phyloP scores from a whole-genome alignment of 2,113 vertebrate genomes.

The Heterotis niloticus region DNA sequence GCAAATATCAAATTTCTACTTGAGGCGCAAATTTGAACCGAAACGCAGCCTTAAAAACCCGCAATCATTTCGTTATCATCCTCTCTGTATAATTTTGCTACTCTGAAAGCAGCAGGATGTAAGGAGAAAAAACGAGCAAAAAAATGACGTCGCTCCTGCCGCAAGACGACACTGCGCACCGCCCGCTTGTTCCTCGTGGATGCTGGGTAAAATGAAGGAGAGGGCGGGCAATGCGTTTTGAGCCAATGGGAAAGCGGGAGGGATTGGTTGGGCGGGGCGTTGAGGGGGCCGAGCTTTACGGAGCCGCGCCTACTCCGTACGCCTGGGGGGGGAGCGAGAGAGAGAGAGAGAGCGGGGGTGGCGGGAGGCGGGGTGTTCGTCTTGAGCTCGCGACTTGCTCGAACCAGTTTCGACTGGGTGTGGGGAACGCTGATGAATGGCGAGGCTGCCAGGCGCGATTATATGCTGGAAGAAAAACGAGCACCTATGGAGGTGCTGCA shows the following conservation, averaged over 20 bases:
- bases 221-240: conserved; percentile 32
- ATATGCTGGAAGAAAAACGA: conserved; percentile 43
- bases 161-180: too few relatives aligned
- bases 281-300: background rate
- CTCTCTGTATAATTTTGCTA: too few relatives aligned
- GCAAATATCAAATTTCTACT: too few relatives aligned
- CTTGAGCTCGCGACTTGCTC: conserved; percentile 55
- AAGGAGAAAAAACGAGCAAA: too few relatives aligned
- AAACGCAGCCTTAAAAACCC: too few relatives aligned
- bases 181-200: background rate
- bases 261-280: conserved; percentile 7
- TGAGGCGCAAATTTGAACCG: too few relatives aligned
- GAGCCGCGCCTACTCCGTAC: conserved; percentile 42
- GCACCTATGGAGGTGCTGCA: background rate
- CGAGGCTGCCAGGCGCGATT: conserved; percentile 42
- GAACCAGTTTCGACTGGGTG: conserved; percentile 76
- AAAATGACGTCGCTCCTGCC: too few relatives aligned
- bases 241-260: conserved; percentile 48
- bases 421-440: conserved; percentile 50
- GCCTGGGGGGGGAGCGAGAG: conserved; percentile 36
- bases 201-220: conserved; percentile 24
- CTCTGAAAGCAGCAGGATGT: too few relatives aligned
- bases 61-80: too few relatives aligned
- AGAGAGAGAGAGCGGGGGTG: conserved; percentile 12
- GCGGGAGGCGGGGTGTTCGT: conserved; percentile 36